Percentiles rank a stretch among this genome's conserved stretches.
phyloP scores from a whole-genome alignment of 2,888 invertebrate species.

The Antheraea yamamai region DNA sequence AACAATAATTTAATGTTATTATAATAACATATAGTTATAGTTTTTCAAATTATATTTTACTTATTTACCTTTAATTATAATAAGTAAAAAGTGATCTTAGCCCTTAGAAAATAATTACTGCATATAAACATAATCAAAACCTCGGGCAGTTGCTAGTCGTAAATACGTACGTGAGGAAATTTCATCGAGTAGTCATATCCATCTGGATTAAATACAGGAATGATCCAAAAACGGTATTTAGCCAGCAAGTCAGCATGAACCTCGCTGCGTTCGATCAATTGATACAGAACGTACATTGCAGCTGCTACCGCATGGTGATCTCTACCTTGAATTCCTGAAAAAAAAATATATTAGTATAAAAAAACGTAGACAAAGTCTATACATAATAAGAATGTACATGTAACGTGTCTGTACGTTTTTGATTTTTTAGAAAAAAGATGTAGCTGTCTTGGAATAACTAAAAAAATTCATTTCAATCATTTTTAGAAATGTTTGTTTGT shows the following conservation, averaged over 20 bases:
- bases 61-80: no score
- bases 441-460: no score
- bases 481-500: no score
- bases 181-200: conserved; percentile 76
- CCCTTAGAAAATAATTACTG: no score
- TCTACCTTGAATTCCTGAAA: conserved; percentile 70
- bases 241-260: conserved; percentile 60
- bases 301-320: conserved; percentile 74
- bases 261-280: conserved; percentile 66
- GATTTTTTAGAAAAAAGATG: no score
- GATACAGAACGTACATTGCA: conserved; percentile 69
- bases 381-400: no score
- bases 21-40: no score
- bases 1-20: no score
- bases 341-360: background rate
- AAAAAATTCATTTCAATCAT: no score
- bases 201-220: conserved; percentile 75
- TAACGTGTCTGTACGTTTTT: no score
- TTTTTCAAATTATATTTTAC: no score
- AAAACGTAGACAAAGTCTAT: background rate
- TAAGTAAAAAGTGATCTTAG: no score
- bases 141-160: background rate
- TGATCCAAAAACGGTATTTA: conserved; percentile 71
- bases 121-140: background rate
- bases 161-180: conserved; percentile 61